Conservation (phyloP, 2,888 invertebrate species). For the Drosophila dives region DNA sequence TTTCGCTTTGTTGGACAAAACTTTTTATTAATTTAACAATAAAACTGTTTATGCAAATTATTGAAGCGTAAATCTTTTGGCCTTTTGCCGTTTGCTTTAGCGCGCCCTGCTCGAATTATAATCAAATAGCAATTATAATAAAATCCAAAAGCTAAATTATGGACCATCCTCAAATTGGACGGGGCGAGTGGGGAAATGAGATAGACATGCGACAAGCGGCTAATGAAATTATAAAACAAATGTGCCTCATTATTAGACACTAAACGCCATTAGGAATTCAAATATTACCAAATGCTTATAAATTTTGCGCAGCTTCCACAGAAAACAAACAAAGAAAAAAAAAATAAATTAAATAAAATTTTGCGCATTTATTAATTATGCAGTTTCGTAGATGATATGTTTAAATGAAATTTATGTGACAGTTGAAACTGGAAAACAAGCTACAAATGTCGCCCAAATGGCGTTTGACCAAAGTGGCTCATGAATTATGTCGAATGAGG, state of each 20-base stretch:
- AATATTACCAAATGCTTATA: conserved; percentile 62
- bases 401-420: conserved; percentile 72
- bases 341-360: conserved; percentile 17
- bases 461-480: conserved; percentile 68
- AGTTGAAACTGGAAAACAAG: conserved; percentile 73
- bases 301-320: conserved; percentile 44
- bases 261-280: conserved; percentile 77
- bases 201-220: conserved; percentile 55
- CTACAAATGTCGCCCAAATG: conserved; percentile 75
- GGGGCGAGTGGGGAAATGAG: neutral
- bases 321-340: conserved; percentile 15
- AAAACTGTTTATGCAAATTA: conserved; percentile 79
- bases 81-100: conserved; percentile 51
- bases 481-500: conserved; percentile 62
- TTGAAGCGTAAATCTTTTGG: conserved; percentile 52
- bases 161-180: conserved; percentile 19
- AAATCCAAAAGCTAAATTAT: conserved; percentile 60
- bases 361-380: conserved; percentile 51
- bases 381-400: conserved; percentile 46
- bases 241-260: conserved; percentile 80
- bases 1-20: conserved; percentile 47
- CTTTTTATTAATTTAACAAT: conserved; percentile 77
- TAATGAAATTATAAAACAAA: conserved; percentile 81
- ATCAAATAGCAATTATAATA: conserved; percentile 75
- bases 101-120: conserved; percentile 66